Evolutionary conservation across 2,797 vertebrate species (phyloP).

Genomic region (Epinephelus malabaricus): DNA sequence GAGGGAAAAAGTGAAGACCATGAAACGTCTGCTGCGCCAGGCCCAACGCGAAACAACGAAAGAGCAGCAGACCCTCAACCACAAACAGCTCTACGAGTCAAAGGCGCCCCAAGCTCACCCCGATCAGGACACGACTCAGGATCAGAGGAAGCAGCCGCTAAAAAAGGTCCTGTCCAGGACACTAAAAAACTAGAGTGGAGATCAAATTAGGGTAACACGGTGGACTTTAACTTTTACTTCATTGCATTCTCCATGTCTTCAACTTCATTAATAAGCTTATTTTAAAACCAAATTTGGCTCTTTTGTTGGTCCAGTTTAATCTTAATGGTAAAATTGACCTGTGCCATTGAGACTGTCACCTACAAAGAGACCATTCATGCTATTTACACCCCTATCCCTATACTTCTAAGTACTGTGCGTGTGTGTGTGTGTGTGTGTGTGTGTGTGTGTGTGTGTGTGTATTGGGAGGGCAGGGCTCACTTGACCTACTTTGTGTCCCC

Average conservation of each 20-base stretch:
- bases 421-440: conserved; percentile 21
- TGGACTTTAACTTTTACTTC: not conserved
- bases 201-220: not conserved
- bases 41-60: conserved; percentile 83
- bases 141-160: conserved; percentile 73
- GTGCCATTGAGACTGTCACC: conserved; percentile 2
- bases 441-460: not conserved
- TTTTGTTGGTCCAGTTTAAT: conserved; percentile 10
- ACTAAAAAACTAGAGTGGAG: conserved; percentile 75
- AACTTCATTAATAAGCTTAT: not conserved
- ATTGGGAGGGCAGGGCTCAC: not conserved
- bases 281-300: not conserved
- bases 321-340: conserved; percentile 10
- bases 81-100: conserved; percentile 84
- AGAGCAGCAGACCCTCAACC: conserved; percentile 83
- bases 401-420: not conserved
- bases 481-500: conserved; percentile 27
- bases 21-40: conserved; percentile 89
- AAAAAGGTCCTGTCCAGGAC: conserved; percentile 81
- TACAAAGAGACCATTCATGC: conserved; percentile 19
- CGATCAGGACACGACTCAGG: conserved; percentile 84
- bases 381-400: conserved; percentile 14
- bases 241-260: conserved; percentile 6
- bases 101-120: conserved; percentile 75
- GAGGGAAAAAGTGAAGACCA: conserved; percentile 89